These are phyloP conservation scores for Platerodrilus igneus DNA, from an alignment of 2,888 invertebrate species.

Conservation along the genomic window DNA sequence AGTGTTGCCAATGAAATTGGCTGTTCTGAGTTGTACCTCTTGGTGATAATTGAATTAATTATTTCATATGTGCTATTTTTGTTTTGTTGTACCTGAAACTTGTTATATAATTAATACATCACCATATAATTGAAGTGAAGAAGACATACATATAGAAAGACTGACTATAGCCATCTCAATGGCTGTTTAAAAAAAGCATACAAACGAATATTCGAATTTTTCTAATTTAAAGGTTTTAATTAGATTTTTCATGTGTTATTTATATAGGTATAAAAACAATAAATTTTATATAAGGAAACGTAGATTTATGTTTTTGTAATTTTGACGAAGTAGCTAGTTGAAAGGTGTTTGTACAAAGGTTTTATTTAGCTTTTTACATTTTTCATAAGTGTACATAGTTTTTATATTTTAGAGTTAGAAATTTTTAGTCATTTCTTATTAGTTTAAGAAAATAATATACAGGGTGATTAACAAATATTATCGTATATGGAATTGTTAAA, in stretches of 20 bases:
- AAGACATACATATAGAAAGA: constrained; percentile 22
- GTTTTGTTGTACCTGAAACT: constrained; percentile 16
- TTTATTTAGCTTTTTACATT: constrained; percentile 20
- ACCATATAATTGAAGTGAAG: constrained; percentile 18
- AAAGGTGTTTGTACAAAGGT: constrained; percentile 26
- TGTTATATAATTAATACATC: constrained; percentile 15
- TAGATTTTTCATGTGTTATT: constrained; percentile 31
- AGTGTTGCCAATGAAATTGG: constrained; percentile 30
- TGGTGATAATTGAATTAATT: constrained; percentile 14
- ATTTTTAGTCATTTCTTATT: too few relatives aligned
- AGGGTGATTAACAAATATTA: too few relatives aligned
- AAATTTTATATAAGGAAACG: constrained; percentile 21
- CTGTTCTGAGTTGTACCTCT: constrained; percentile 16
- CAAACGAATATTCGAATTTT: constrained; percentile 37
- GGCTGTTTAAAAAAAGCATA: constrained; percentile 16
- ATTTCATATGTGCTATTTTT: constrained; percentile 4
- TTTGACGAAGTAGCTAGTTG: constrained; percentile 22
- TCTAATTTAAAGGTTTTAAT: constrained; percentile 24
- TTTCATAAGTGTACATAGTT: constrained; percentile 13
- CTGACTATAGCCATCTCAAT: constrained; percentile 18
- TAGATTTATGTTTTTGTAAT: constrained; percentile 21
- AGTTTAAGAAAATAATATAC: too few relatives aligned
- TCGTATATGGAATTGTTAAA: too few relatives aligned
- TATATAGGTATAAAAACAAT: constrained; percentile 20
- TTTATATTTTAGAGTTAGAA: constrained; percentile 13